Conservation (phyloP, 2,888 invertebrate species). For the Onchidella celtica region DNA sequence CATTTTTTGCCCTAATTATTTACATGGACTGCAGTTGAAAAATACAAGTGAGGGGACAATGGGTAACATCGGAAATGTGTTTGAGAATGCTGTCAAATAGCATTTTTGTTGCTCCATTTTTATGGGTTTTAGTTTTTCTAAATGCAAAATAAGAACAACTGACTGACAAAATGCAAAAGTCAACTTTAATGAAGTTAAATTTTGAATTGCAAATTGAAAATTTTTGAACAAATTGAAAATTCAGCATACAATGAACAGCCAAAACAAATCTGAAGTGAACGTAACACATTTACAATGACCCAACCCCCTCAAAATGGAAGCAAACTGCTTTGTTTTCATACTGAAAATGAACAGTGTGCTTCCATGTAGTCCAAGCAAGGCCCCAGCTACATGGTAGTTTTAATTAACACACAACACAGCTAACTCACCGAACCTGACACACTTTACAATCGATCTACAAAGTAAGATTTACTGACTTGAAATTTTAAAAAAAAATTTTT, state of each 20-base stretch:
- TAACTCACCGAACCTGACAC: too few relatives aligned
- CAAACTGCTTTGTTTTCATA: slow-evolving; percentile 11
- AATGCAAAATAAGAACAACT: too few relatives aligned
- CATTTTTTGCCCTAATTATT: slow-evolving; percentile 55
- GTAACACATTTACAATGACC: slow-evolving; percentile 47
- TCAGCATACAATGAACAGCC: neutral
- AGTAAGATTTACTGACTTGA: too few relatives aligned
- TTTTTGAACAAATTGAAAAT: neutral
- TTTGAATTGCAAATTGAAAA: neutral
- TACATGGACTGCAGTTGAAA: neutral
- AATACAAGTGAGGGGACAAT: neutral
- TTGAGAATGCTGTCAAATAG: neutral
- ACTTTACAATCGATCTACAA: too few relatives aligned
- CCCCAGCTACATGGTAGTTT: too few relatives aligned
- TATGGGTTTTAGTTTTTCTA: too few relatives aligned
- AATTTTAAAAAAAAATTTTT: too few relatives aligned
- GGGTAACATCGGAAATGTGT: slow-evolving; percentile 39
- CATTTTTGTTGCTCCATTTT: too few relatives aligned
- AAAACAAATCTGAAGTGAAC: slow-evolving; percentile 12
- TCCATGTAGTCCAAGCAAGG: slow-evolving; percentile 44
- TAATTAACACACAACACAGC: too few relatives aligned
- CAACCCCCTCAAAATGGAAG: slow-evolving; percentile 29
- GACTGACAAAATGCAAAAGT: too few relatives aligned
- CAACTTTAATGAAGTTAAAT: neutral
- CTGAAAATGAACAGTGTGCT: slow-evolving; percentile 13